Evolutionary conservation across 2,113 vertebrate species (phyloP).

Genomic region (Zapornia atra): DNA sequence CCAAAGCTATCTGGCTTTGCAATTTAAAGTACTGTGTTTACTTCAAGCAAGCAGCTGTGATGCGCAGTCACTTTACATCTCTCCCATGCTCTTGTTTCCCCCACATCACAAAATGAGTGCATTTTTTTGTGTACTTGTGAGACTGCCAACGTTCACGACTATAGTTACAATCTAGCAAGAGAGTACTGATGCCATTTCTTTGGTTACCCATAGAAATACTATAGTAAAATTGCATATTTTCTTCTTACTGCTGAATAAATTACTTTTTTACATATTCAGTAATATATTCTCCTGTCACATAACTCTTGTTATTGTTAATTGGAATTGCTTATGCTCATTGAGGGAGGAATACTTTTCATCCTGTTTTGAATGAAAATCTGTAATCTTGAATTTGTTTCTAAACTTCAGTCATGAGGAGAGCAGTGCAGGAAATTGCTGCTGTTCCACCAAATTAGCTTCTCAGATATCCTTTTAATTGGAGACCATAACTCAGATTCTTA

Average conservation of each 20-base stretch:
- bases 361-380: constrained; percentile 64
- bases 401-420: constrained; percentile 75
- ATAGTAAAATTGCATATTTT: background rate
- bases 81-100: background rate
- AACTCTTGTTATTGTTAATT: constrained; percentile 71
- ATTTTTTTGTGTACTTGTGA: background rate
- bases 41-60: background rate
- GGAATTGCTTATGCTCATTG: constrained; percentile 71
- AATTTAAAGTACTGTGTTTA: background rate
- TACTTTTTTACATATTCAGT: constrained; percentile 54
- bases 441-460: constrained; percentile 80
- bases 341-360: constrained; percentile 70
- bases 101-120: background rate
- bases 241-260: constrained; percentile 27
- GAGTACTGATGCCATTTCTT: background rate
- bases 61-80: background rate
- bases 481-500: constrained; percentile 74
- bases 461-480: constrained; percentile 82
- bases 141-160: background rate
- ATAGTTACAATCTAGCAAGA: background rate
- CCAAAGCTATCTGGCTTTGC: background rate
- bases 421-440: constrained; percentile 74
- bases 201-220: background rate
- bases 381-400: constrained; percentile 78
- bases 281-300: constrained; percentile 61